phyloP scores from a whole-genome alignment of 1,140 invertebrate genomes.

The Elymnias hypermnestra region DNA sequence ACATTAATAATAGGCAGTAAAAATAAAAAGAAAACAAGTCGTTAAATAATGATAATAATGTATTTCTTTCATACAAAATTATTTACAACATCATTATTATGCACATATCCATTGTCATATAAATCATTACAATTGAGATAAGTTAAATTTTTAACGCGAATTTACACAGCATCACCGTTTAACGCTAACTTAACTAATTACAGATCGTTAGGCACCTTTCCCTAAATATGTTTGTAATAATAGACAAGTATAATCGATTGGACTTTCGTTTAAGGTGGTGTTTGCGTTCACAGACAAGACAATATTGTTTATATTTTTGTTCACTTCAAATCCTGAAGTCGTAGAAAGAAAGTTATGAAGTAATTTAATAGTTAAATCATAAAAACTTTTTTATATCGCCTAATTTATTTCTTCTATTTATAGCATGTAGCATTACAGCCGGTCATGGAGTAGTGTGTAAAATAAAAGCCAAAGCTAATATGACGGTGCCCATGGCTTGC shows the following conservation, averaged over 20 bases:
- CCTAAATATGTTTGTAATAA: slow-evolving; percentile 20
- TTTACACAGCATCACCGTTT: slow-evolving; percentile 39
- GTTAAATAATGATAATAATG: slow-evolving; percentile 69
- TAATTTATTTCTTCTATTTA: too few relatives aligned
- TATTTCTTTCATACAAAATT: slow-evolving; percentile 72
- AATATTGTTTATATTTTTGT: too few relatives aligned
- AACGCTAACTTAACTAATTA: slow-evolving; percentile 25
- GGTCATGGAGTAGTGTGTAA: too few relatives aligned
- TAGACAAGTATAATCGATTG: neutral
- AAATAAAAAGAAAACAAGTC: slow-evolving; percentile 31
- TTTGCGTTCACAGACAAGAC: neutral
- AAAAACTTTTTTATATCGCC: too few relatives aligned
- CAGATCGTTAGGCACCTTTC: slow-evolving; percentile 36
- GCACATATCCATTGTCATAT: slow-evolving; percentile 63
- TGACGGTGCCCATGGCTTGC: neutral
- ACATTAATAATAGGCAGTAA: neutral
- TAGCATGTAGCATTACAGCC: too few relatives aligned
- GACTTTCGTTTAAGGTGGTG: neutral
- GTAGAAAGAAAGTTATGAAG: too few relatives aligned
- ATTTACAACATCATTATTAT: slow-evolving; percentile 71
- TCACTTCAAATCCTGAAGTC: too few relatives aligned
- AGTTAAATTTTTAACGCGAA: slow-evolving; percentile 54
- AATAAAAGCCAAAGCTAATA: neutral
- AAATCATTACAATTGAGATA: slow-evolving; percentile 65
- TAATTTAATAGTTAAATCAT: too few relatives aligned